These are phyloP conservation scores for Sinocyclocheilus grahami DNA, from an alignment of 2,113 vertebrate genomes.

Conservation along the genomic window DNA sequence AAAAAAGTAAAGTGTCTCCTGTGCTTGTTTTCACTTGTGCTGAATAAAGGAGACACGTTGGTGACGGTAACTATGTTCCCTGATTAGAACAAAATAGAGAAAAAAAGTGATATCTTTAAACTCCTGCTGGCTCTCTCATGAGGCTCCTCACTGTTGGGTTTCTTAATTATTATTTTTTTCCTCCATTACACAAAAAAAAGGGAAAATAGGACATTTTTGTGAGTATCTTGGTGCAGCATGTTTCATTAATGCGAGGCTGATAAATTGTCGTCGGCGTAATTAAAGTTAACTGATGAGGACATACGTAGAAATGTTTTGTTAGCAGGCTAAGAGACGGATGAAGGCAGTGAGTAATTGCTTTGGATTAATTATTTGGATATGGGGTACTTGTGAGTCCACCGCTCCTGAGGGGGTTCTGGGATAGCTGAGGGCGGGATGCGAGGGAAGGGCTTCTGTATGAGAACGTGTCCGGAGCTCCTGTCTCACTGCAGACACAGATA, in stretches of 20 bases:
- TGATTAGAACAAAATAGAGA: constrained; percentile 55
- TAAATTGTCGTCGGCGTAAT: constrained; percentile 79
- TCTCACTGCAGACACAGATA: constrained; percentile 52
- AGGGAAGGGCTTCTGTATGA: constrained; percentile 55
- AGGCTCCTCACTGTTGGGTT: constrained; percentile 55
- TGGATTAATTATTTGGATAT: constrained; percentile 84
- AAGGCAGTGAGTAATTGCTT: constrained; percentile 84
- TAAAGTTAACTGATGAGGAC: constrained; percentile 84
- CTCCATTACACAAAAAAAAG: constrained; percentile 73
- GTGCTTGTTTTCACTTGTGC: constrained; percentile 33
- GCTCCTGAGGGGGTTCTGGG: constrained; percentile 74
- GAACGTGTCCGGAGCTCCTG: constrained; percentile 39
- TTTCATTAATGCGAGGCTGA: constrained; percentile 80
- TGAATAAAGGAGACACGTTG: constrained; percentile 37
- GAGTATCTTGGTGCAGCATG: constrained; percentile 75
- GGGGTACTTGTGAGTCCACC: constrained; percentile 74
- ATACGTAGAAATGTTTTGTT: constrained; percentile 85
- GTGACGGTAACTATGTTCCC: constrained; percentile 44
- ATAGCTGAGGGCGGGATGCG: constrained; percentile 46
- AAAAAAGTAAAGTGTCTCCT: constrained; percentile 30
- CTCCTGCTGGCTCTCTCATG: constrained; percentile 64
- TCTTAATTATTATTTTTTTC: constrained; percentile 61
- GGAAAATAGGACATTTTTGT: constrained; percentile 68
- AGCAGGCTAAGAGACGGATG: constrained; percentile 78
- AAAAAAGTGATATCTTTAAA: constrained; percentile 53